These are phyloP conservation scores for Spodoptera littoralis DNA, from an alignment of 2,888 invertebrate genomes.

Conservation along the genomic window DNA sequence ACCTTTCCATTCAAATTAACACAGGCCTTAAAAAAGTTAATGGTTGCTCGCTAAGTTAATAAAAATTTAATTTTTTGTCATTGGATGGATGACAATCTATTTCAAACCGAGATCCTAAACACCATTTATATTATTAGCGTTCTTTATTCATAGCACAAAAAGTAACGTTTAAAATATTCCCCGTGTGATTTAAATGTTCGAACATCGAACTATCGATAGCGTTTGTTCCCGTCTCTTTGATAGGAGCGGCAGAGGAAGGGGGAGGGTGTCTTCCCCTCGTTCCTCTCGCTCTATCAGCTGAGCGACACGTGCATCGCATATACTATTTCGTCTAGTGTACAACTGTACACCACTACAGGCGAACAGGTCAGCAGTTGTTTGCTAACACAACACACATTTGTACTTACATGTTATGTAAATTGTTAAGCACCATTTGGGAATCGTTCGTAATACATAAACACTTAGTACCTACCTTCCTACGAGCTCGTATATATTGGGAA, in stretches of 20 bases:
- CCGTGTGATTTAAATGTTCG: background rate
- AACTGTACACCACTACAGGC: constrained; percentile 61
- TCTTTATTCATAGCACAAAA: background rate
- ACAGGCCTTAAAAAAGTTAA: too few species aligned
- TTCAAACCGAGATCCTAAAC: too few species aligned
- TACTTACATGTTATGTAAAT: constrained; percentile 50
- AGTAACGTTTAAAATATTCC: background rate
- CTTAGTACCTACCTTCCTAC: constrained; percentile 17
- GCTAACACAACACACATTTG: constrained; percentile 48
- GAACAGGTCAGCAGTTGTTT: constrained; percentile 45
- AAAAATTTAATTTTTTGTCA: too few species aligned
- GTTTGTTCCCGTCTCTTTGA: constrained; percentile 37
- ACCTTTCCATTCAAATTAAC: too few species aligned
- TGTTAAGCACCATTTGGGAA: constrained; percentile 49
- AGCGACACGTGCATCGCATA: constrained; percentile 82
- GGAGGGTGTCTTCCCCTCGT: constrained; percentile 69
- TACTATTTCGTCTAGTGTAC: constrained; percentile 80
- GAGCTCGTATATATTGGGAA: constrained; percentile 35
- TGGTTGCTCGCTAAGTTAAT: too few species aligned
- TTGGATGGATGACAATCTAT: too few species aligned
- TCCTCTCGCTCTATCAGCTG: constrained; percentile 84
- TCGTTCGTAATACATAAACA: constrained; percentile 52
- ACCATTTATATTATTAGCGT: too few species aligned
- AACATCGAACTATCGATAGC: constrained; percentile 6
- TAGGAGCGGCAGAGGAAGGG: constrained; percentile 61